A percentile compares a stretch with the other conserved stretches of the same genome.
These are phyloP conservation scores for Cephus sareptanus DNA, from an alignment of 2,888 invertebrate genomes.

Conservation along the genomic window DNA sequence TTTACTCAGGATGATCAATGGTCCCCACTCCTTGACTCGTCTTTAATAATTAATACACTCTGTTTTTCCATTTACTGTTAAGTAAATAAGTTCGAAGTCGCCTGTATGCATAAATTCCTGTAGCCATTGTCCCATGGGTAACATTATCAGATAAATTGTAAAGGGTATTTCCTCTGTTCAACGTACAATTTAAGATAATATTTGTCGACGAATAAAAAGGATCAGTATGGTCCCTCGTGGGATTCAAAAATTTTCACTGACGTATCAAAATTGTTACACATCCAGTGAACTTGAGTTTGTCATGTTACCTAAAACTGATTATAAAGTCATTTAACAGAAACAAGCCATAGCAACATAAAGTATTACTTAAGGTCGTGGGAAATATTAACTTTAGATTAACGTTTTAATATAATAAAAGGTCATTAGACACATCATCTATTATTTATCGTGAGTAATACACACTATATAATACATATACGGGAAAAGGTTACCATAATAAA, in stretches of 20 bases:
- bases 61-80: background rate
- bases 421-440: background rate
- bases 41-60: background rate
- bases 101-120: background rate
- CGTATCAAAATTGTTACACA: background rate
- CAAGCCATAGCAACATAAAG: background rate
- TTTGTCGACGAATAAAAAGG: background rate
- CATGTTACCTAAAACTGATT: background rate
- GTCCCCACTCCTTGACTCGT: background rate
- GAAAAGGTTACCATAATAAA: no score
- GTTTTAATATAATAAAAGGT: background rate
- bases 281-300: background rate
- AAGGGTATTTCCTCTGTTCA: background rate
- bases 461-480: no score
- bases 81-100: background rate
- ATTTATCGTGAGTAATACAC: background rate
- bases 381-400: background rate
- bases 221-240: background rate
- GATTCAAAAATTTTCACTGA: background rate
- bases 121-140: background rate
- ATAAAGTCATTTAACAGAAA: background rate
- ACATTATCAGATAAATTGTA: background rate
- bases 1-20: background rate
- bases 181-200: background rate
- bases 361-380: background rate